Percentiles rank a stretch among this genome's conserved stretches.
Conservation (phyloP, 2,888 invertebrate genomes). For the Drosophila fulvimacula region DNA sequence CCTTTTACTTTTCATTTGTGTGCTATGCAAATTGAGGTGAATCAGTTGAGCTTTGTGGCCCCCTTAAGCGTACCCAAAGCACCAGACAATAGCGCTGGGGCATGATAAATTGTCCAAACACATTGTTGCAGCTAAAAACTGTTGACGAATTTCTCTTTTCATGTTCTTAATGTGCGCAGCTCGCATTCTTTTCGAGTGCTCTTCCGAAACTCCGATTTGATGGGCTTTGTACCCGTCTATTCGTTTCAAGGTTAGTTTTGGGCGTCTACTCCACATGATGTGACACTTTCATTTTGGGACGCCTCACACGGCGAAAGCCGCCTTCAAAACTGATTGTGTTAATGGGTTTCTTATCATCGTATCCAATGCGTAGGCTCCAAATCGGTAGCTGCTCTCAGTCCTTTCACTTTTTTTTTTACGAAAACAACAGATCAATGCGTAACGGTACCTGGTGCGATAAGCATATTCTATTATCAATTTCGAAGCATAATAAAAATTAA, state of each 20-base stretch:
- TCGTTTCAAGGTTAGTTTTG: slow-evolving; percentile 71
- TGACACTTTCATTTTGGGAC: slow-evolving; percentile 72
- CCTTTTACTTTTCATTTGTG: slow-evolving; percentile 71
- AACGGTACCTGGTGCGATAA: slow-evolving; percentile 51
- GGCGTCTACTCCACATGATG: slow-evolving; percentile 44
- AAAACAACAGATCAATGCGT: slow-evolving; percentile 21
- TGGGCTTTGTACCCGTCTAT: slow-evolving; percentile 14
- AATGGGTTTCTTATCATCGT: slow-evolving; percentile 24
- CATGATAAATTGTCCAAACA: slow-evolving; percentile 34
- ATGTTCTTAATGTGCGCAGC: slow-evolving; percentile 56
- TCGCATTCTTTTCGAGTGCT: slow-evolving; percentile 34
- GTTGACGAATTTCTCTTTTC: slow-evolving; percentile 62
- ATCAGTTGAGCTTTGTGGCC: slow-evolving; percentile 31
- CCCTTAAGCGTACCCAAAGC: slow-evolving; percentile 13
- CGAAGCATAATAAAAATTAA: slow-evolving; percentile 63
- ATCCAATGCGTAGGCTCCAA: slow-evolving; percentile 56
- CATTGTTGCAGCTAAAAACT: slow-evolving; percentile 10
- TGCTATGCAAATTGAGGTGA: slow-evolving; percentile 63
- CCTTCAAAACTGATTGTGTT: slow-evolving; percentile 4
- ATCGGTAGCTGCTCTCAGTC: slow-evolving; percentile 53
- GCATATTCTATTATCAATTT: slow-evolving; percentile 30
- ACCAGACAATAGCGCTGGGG: slow-evolving; percentile 18
- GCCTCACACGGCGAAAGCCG: slow-evolving; percentile 58
- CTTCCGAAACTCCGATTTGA: slow-evolving; percentile 29
- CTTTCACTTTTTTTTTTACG: slow-evolving; percentile 78